Base-by-base conservation (phyloP, 2,797 vertebrate genomes). In the Manis crassicaudata region DNA sequence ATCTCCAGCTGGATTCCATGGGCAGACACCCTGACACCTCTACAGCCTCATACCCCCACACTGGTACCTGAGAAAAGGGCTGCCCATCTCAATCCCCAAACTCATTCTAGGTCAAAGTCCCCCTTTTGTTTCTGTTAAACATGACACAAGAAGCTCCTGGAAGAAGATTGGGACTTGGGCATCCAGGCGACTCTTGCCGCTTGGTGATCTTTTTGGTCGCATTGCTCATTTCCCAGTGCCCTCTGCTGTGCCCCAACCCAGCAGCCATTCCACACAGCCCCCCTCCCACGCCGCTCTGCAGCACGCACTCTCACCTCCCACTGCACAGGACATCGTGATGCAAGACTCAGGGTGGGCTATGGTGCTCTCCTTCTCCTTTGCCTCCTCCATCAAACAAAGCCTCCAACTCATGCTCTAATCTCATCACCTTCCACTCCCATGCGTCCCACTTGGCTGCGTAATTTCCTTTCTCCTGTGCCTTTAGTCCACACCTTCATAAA, bases 381-480 rank as follows among this genome's bases (percentile, higher is more conserved):
- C 46, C 46, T 46, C 50, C 20, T 37, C 10, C 37, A 27, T 32
- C 60, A 20, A 23, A 68, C 27, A 29, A 56, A 14, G 4, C 18
- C 52, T 14, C 27, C 2, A 6, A 25, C 20, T 6, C n/a, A 2
- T 0, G 7, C 20, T 54, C 43, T 35, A 25, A 17, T 16, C 17
- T 37, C 21, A 27, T 20, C 50, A 3, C 54, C 12, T 43, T 29
- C 50, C 1, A 2, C 37, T 29, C 25, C 32, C 43, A 21, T 0
- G 1, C 5, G 0, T 17, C 17, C 18, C 12, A 20, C 86, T 25
- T 6, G 3, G 54, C 63, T 11, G 27, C 37, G 1, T 18, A 27
- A 27, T 11, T 46, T 46, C 32, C 37, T 7, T 3, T 46, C 40
- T 70, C 40, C 68, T 13, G 46, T 0, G 9, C 40, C 88, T 46